Conservation (phyloP, 1,140 invertebrate species). For the Diprion similis region DNA sequence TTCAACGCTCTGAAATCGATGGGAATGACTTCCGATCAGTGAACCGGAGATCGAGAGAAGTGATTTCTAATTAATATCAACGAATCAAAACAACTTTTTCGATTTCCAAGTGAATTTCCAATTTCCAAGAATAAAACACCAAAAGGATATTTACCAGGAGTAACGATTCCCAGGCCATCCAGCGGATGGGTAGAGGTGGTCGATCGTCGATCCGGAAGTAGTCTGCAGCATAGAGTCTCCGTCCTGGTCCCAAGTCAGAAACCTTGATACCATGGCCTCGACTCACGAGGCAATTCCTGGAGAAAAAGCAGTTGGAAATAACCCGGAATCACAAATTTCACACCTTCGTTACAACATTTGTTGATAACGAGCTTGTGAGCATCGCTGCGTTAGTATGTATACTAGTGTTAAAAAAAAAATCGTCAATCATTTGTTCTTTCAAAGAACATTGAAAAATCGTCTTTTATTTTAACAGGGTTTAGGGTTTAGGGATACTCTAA, state of each 20-base stretch:
- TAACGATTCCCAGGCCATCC: slow-evolving; percentile 78
- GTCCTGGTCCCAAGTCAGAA: slow-evolving; percentile 77
- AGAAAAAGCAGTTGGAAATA: slow-evolving; percentile 42
- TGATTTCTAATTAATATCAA: no score
- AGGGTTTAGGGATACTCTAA: no score
- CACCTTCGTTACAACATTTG: slow-evolving; percentile 4
- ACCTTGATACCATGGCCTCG: slow-evolving; percentile 81
- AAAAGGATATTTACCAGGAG: slow-evolving; percentile 64
- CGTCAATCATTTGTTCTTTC: no score
- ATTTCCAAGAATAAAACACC: no score
- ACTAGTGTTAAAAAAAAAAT: no score
- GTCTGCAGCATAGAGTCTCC: slow-evolving; percentile 73
- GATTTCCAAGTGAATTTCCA: no score
- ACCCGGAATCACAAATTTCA: not conserved
- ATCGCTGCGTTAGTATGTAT: not conserved
- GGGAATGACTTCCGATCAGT: no score
- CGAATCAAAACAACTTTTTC: no score
- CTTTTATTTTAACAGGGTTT: no score
- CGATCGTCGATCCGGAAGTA: slow-evolving; percentile 72
- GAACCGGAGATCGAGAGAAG: no score
- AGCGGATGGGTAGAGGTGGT: slow-evolving; percentile 70
- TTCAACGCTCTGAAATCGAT: no score
- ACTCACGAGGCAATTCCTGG: slow-evolving; percentile 86
- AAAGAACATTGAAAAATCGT: no score
- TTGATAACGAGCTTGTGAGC: slow-evolving; percentile 21